Percentiles rank a stretch among this genome's conserved stretches.
Conservation (phyloP, 2,113 vertebrate species). For the Syrmaticus mikado region DNA sequence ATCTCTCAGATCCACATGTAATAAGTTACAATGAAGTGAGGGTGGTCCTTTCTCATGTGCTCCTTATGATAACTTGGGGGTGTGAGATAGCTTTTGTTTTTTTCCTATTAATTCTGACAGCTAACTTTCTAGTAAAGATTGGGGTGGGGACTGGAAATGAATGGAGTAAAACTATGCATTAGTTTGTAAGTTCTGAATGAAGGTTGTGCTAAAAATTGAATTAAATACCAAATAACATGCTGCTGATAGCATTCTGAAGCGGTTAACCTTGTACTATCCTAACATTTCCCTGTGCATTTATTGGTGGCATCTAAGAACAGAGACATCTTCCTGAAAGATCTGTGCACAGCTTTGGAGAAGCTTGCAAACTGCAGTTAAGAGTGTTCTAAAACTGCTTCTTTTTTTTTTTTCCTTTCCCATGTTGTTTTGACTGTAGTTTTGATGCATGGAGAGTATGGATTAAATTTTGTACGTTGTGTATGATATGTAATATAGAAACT, state of each 20-base stretch:
- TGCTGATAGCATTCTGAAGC: not conserved
- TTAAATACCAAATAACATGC: not conserved
- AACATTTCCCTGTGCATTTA: not conserved
- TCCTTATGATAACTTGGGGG: not conserved
- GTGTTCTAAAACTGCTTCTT: not conserved
- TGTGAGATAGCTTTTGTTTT: not conserved
- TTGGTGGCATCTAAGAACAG: not conserved
- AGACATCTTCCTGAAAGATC: not conserved
- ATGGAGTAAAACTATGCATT: not conserved
- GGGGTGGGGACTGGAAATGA: not conserved
- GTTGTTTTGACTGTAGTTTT: not conserved
- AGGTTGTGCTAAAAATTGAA: not conserved
- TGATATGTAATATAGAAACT: not conserved
- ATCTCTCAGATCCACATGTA: not conserved
- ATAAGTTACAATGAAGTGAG: not conserved
- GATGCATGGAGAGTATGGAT: not conserved
- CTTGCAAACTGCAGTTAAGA: not conserved
- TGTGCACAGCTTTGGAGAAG: not conserved
- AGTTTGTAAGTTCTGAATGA: not conserved
- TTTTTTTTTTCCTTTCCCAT: not conserved
- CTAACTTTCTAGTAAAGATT: not conserved
- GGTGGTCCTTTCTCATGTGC: not conserved
- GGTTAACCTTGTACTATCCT: not conserved
- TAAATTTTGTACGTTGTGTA: not conserved
- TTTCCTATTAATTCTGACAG: not conserved